Conservation (phyloP, 1,140 invertebrate species). For the Agraylea sexmaculata region DNA sequence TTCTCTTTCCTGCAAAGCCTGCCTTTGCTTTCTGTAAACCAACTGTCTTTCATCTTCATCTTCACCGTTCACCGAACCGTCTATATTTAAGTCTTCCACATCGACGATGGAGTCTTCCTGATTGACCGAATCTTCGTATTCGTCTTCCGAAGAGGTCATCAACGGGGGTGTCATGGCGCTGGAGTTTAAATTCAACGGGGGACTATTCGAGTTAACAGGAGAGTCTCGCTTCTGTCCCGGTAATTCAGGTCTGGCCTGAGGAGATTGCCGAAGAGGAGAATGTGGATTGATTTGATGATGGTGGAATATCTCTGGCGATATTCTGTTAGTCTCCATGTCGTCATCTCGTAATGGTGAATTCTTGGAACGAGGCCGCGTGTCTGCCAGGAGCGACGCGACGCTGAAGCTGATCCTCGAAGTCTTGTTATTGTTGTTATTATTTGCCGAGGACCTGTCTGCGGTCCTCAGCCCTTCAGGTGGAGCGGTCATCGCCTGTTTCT, state of each 20-base stretch:
- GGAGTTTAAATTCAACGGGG: conserved; percentile 29
- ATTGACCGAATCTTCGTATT: conserved; percentile 48
- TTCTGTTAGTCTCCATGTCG: conserved; percentile 25
- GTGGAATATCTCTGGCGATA: conserved; percentile 30
- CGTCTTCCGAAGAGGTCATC: conserved; percentile 45
- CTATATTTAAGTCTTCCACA: conserved; percentile 51
- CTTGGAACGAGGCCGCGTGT: conserved; percentile 40
- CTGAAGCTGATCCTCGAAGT: conserved; percentile 52
- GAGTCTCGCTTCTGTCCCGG: conserved; percentile 32
- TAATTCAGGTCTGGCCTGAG: conserved; percentile 32
- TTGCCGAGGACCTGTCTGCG: conserved; percentile 21
- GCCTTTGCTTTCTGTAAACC: conserved; percentile 26
- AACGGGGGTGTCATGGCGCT: conserved; percentile 24
- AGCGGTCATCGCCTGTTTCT: conserved; percentile 40
- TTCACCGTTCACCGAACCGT: conserved; percentile 29
- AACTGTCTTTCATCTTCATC: conserved; percentile 33
- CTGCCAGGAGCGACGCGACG: conserved; percentile 53
- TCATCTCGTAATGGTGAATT: conserved; percentile 26
- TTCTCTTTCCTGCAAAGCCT: conserved; percentile 24
- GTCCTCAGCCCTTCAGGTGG: conserved; percentile 42
- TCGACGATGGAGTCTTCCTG: conserved; percentile 56
- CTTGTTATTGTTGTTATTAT: conserved; percentile 27
- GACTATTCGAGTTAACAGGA: conserved; percentile 24
- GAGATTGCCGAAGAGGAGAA: conserved; percentile 34
- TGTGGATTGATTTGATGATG: conserved; percentile 36